A percentile compares a stretch with the other conserved stretches of the same genome.
phyloP scores from a whole-genome alignment of 1,140 invertebrate species.

The Panulirus ornatus region DNA sequence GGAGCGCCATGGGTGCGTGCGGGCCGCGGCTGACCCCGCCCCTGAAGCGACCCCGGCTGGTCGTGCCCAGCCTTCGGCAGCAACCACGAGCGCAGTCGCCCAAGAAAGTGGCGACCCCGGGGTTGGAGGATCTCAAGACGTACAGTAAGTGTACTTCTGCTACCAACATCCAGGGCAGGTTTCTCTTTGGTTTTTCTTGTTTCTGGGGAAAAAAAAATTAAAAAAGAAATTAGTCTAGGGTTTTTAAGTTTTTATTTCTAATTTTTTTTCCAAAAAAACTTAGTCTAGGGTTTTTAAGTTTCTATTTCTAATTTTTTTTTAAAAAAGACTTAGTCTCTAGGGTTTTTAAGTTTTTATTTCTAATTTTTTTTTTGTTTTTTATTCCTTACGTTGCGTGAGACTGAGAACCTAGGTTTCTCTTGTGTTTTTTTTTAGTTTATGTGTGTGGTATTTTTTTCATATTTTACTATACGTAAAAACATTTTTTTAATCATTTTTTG shows the following conservation, averaged over 20 bases:
- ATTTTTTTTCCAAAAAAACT: not conserved
- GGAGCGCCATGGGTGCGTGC: conserved; percentile 79
- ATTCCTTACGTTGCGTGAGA: not conserved
- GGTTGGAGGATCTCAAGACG: conserved; percentile 82
- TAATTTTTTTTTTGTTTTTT: not conserved
- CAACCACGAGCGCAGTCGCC: conserved; percentile 75
- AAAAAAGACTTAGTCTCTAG: not conserved
- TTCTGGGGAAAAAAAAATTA: no score
- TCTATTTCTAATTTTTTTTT: no score
- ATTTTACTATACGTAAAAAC: not conserved
- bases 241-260: no score
- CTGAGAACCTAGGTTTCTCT: not conserved
- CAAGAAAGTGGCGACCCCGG: conserved; percentile 76
- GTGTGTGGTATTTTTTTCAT: no score
- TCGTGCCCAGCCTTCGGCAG: conserved; percentile 79
- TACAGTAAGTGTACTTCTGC: conserved; percentile 81
- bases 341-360: not conserved
- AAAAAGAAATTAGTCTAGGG: no score
- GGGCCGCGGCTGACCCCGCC: conserved; percentile 81
- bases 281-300: not conserved
- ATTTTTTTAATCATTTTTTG: not conserved
- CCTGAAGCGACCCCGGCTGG: conserved; percentile 82
- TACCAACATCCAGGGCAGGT: no score
- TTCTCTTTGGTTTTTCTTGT: no score
- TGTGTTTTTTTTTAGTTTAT: not conserved